Evolutionary conservation across 1,140 invertebrate genomes (phyloP).

Genomic region (Elymnias hypermnestra): DNA sequence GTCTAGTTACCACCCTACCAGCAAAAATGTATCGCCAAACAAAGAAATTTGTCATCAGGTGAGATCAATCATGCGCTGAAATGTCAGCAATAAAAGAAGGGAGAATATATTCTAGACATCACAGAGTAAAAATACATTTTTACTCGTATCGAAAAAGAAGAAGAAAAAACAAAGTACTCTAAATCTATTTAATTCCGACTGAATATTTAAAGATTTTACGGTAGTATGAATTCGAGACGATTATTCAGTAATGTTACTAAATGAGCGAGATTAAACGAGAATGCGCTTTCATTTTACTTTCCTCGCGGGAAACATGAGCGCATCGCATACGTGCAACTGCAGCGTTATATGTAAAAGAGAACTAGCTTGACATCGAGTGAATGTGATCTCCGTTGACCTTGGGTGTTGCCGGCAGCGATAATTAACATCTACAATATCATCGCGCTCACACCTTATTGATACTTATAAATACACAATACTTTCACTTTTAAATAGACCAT

Average conservation of each 20-base stretch:
- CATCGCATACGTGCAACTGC: conserved; percentile 34
- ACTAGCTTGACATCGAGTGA: conserved; percentile 23
- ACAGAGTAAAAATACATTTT: no score
- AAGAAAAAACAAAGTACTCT: no score
- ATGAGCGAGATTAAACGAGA: conserved; percentile 29
- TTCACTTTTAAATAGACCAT: conserved; percentile 3
- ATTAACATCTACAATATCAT: conserved; percentile 59
- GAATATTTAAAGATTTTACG: background rate
- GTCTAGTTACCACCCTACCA: no score
- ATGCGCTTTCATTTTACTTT: conserved; percentile 69
- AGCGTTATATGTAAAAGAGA: conserved; percentile 27
- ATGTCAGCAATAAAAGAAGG: no score
- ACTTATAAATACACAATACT: background rate
- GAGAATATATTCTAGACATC: no score
- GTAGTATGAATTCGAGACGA: background rate
- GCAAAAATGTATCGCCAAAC: no score
- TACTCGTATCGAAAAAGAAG: no score
- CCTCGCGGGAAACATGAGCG: conserved; percentile 36
- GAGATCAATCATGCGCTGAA: no score
- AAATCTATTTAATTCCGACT: no score
- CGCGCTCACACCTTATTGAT: conserved; percentile 35
- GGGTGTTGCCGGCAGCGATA: conserved; percentile 39
- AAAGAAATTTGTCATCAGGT: no score
- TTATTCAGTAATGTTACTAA: conserved; percentile 9
- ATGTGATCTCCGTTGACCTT: conserved; percentile 52